These are phyloP conservation scores for Meandrusa payeni DNA, from an alignment of 2,888 invertebrate species.

Conservation along the genomic window DNA sequence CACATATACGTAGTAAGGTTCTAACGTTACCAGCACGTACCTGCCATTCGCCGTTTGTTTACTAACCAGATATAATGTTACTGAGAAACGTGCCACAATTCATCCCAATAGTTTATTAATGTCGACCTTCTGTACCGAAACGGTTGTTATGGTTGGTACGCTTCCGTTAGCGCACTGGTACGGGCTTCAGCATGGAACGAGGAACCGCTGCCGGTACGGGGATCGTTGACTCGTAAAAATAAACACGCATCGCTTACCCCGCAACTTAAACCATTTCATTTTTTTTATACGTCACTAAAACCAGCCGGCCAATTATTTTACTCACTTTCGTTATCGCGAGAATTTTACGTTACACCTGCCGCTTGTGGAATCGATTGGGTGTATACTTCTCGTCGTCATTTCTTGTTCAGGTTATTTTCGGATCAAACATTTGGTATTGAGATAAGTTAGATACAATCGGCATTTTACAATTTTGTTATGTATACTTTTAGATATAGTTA, in stretches of 20 bases:
- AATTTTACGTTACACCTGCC: conserved; percentile 6
- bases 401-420: too few relatives aligned
- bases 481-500: too few relatives aligned
- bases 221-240: conserved; percentile 57
- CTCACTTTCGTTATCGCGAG: conserved; percentile 18
- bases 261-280: conserved; percentile 27
- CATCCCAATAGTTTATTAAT: conserved; percentile 66
- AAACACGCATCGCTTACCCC: conserved; percentile 49
- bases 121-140: conserved; percentile 62
- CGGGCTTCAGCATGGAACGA: conserved; percentile 39
- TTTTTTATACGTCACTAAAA: conserved; percentile 19
- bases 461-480: too few relatives aligned
- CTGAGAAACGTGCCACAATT: conserved; percentile 26
- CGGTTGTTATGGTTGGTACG: conserved; percentile 68
- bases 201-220: conserved; percentile 45
- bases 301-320: conserved; percentile 7
- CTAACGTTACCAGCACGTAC: conserved; percentile 28
- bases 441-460: too few relatives aligned
- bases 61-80: conserved; percentile 22
- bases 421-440: too few relatives aligned
- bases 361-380: conserved; percentile 1
- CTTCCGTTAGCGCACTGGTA: conserved; percentile 53
- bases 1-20: conserved; percentile 5
- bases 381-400: too few relatives aligned
- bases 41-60: conserved; percentile 46